Percentiles rank a stretch among this genome's conserved stretches.
Conservation (phyloP, 2,797 vertebrate species). For the Eulemur mongoz region DNA sequence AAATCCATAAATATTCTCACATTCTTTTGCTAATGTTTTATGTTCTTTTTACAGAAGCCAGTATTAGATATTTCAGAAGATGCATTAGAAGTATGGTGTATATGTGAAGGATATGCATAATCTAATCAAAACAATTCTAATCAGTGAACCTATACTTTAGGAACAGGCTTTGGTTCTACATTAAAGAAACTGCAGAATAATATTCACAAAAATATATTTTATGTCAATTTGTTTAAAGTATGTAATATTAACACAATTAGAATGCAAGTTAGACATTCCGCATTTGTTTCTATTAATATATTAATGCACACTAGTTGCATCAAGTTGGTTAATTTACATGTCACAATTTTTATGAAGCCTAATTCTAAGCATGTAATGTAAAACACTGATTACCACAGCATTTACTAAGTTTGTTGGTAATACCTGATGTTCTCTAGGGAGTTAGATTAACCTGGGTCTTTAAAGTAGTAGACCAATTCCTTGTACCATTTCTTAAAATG, state of each 20-base stretch:
- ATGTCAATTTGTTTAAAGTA: background rate
- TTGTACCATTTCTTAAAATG: background rate
- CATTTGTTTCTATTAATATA: background rate
- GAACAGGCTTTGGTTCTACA: background rate
- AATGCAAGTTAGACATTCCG: background rate
- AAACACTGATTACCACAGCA: background rate
- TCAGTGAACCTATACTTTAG: background rate
- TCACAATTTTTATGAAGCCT: conserved; percentile 19
- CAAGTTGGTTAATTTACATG: conserved; percentile 15
- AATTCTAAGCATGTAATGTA: conserved; percentile 4
- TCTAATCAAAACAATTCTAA: background rate
- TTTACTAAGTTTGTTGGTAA: background rate
- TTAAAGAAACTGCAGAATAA: background rate
- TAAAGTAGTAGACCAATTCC: background rate
- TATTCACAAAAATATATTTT: background rate
- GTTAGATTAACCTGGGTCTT: background rate
- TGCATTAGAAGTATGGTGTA: background rate
- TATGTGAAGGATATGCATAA: background rate
- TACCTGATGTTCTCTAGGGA: background rate
- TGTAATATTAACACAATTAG: background rate
- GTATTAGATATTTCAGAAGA: background rate
- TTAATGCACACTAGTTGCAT: background rate
- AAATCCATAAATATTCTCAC: background rate
- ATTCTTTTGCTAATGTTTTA: conserved; percentile 5
- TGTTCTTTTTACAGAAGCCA: background rate